Percentiles rank a stretch among this genome's conserved stretches.
Conservation (phyloP, 1,140 invertebrate genomes). For the Hirudo medicinalis region DNA sequence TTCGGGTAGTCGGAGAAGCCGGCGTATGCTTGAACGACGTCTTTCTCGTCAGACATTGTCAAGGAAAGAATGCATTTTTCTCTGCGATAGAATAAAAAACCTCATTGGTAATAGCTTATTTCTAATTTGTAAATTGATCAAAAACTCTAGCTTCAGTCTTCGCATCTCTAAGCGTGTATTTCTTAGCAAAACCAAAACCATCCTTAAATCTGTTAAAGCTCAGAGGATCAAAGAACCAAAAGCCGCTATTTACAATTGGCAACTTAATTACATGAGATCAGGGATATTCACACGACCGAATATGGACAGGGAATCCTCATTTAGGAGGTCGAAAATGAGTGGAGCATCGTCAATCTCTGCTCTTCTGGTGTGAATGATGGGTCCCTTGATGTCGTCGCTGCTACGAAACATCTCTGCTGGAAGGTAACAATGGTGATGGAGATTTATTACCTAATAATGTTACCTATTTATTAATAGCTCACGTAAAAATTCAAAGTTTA, state of each 20-base stretch:
- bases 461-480: too few relatives aligned
- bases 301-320: background rate
- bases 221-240: background rate
- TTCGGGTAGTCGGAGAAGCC: constrained; percentile 42
- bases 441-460: background rate
- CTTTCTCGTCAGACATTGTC: constrained; percentile 37
- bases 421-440: background rate
- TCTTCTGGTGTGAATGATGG: background rate
- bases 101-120: too few relatives aligned
- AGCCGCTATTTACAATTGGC: too few relatives aligned
- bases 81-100: constrained; percentile 24
- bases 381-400: background rate
- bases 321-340: background rate
- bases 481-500: too few relatives aligned
- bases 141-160: too few relatives aligned
- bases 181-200: too few relatives aligned
- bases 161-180: too few relatives aligned
- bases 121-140: too few relatives aligned
- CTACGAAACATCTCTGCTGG: background rate
- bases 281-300: background rate
- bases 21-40: constrained; percentile 38
- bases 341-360: background rate
- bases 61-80: constrained; percentile 40
- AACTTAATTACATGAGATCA: background rate
- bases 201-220: too few relatives aligned